Evolutionary conservation across 2,888 invertebrate genomes (phyloP).

Genomic region (Cephus sareptanus): DNA sequence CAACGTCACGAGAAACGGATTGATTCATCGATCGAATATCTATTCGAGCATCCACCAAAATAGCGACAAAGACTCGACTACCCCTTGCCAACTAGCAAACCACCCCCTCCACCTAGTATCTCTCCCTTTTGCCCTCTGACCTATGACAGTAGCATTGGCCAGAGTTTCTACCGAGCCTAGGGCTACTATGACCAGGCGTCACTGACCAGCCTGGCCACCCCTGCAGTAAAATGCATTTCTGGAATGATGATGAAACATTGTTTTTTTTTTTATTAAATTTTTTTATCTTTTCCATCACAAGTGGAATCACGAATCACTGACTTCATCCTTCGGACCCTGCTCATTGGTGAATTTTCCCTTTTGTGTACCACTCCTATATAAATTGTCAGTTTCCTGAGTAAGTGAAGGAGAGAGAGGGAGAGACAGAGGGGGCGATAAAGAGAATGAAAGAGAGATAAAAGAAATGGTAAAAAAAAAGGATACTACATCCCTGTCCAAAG

Average conservation of each 20-base stretch:
- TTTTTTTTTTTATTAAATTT: not conserved
- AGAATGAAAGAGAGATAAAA: not conserved
- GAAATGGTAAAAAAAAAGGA: not conserved
- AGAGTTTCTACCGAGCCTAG: not conserved
- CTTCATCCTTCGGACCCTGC: not conserved
- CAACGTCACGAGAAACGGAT: slow-evolving; percentile 62
- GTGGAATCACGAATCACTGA: not conserved
- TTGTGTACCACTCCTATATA: not conserved
- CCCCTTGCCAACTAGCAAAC: slow-evolving; percentile 23
- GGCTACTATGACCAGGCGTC: not conserved
- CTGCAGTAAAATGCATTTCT: slow-evolving; percentile 35
- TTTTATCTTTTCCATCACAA: not conserved
- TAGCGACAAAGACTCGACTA: slow-evolving; percentile 54
- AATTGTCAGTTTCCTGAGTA: not conserved
- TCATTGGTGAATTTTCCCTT: not conserved
- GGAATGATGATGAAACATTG: slow-evolving; percentile 25
- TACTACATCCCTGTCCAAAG: not conserved
- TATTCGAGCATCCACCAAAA: slow-evolving; percentile 51
- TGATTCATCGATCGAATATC: slow-evolving; percentile 63
- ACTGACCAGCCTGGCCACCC: slow-evolving; percentile 8
- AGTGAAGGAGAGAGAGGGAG: not conserved
- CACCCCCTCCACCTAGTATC: slow-evolving; percentile 24
- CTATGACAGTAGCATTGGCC: not conserved
- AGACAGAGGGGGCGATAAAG: not conserved
- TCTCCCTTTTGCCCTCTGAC: slow-evolving; percentile 25